phyloP scores from a whole-genome alignment of 2,113 vertebrate species.

The crab-eating macaque (Macaca fascicularis) region DNA sequence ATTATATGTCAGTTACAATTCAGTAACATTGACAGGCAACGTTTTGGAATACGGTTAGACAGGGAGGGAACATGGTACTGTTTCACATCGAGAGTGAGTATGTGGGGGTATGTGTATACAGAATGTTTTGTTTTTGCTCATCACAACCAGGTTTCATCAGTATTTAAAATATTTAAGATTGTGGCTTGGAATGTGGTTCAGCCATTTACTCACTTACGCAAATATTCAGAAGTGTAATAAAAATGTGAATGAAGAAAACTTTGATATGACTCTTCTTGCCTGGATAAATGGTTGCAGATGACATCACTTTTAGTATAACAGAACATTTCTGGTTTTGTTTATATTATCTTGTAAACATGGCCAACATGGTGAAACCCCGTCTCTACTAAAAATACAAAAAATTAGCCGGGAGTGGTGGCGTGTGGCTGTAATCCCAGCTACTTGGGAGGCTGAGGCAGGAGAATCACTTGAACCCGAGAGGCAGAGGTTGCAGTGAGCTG shows the following conservation, averaged over 20 bases:
- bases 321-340: not conserved
- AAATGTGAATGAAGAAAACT: not conserved
- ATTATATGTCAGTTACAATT: slow-evolving; percentile 10
- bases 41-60: slow-evolving; percentile 7
- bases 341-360: not conserved
- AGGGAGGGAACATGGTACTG: not conserved
- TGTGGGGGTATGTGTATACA: not conserved
- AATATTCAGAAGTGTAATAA: not conserved
- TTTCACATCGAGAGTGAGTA: not conserved
- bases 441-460: too few relatives aligned
- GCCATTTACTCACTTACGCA: not conserved
- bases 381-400: too few relatives aligned
- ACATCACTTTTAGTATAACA: not conserved
- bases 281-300: not conserved
- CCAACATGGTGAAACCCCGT: too few relatives aligned
- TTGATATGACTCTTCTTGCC: not conserved
- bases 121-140: not conserved
- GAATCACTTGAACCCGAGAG: too few relatives aligned
- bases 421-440: too few relatives aligned
- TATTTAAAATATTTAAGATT: slow-evolving; percentile 43
- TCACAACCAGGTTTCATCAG: not conserved
- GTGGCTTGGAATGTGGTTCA: not conserved
- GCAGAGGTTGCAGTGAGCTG: too few relatives aligned
- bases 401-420: too few relatives aligned
- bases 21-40: not conserved